Conservation (phyloP, 2,888 invertebrate species). For the Parnassius mnemosyne region DNA sequence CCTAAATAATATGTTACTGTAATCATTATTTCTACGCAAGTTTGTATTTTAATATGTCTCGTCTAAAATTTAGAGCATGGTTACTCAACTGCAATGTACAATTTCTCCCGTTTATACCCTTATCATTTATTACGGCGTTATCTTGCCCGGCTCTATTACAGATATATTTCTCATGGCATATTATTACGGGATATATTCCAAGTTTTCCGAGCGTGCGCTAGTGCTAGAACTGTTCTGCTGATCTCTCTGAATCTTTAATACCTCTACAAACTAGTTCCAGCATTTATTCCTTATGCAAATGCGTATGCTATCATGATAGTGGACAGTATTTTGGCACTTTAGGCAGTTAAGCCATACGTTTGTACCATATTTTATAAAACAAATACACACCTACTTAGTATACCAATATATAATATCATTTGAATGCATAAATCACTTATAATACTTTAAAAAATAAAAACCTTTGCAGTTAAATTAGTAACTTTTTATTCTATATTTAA, state of each 20-base stretch:
- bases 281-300: constrained; percentile 18
- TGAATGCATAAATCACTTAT: no score
- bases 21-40: neutral
- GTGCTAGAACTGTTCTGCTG: constrained; percentile 39
- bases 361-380: neutral
- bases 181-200: constrained; percentile 50
- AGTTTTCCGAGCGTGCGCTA: constrained; percentile 34
- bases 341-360: no score
- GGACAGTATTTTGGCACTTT: constrained; percentile 16
- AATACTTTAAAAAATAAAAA: no score
- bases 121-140: constrained; percentile 58
- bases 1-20: no score
- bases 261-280: constrained; percentile 30
- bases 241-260: constrained; percentile 42
- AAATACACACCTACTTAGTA: neutral
- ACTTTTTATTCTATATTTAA: no score
- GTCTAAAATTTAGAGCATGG: constrained; percentile 31
- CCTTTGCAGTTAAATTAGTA: no score
- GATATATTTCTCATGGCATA: constrained; percentile 53
- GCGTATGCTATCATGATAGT: constrained; percentile 3
- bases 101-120: constrained; percentile 47
- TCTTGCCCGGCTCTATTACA: constrained; percentile 43
- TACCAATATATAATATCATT: no score
- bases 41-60: neutral
- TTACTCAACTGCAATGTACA: constrained; percentile 40